Evolutionary conservation across 1,140 invertebrate species (phyloP).

Genomic region (Temnothorax longispinosus): DNA sequence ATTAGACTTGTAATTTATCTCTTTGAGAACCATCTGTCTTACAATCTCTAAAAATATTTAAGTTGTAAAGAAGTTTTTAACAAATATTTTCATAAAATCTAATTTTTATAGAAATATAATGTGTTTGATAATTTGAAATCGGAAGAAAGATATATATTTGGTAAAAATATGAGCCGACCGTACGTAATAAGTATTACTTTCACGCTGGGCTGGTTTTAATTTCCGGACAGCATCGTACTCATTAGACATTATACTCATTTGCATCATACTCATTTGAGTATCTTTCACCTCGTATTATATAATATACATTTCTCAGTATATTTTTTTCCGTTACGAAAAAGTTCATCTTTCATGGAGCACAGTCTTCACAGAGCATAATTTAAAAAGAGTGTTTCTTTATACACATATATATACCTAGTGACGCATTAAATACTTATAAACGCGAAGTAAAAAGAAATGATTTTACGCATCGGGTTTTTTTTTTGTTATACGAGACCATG

Average conservation of each 20-base stretch:
- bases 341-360: neutral
- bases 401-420: neutral
- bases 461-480: neutral
- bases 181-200: neutral
- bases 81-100: neutral
- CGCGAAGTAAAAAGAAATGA: slow-evolving; percentile 17
- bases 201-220: neutral
- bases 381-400: neutral
- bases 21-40: neutral
- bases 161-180: neutral
- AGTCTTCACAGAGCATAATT: neutral
- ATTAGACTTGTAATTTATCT: neutral
- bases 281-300: neutral
- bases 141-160: neutral
- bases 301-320: neutral
- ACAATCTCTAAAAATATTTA: neutral
- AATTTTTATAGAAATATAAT: neutral
- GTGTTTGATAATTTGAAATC: neutral
- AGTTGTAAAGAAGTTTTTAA: neutral
- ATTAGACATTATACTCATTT: slow-evolving; percentile 15
- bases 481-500: neutral
- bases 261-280: neutral
- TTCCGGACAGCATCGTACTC: neutral
- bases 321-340: neutral
- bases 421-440: neutral